Evolutionary conservation across 1,140 invertebrate species (phyloP).

Genomic region (Tyrophagus putrescentiae): DNA sequence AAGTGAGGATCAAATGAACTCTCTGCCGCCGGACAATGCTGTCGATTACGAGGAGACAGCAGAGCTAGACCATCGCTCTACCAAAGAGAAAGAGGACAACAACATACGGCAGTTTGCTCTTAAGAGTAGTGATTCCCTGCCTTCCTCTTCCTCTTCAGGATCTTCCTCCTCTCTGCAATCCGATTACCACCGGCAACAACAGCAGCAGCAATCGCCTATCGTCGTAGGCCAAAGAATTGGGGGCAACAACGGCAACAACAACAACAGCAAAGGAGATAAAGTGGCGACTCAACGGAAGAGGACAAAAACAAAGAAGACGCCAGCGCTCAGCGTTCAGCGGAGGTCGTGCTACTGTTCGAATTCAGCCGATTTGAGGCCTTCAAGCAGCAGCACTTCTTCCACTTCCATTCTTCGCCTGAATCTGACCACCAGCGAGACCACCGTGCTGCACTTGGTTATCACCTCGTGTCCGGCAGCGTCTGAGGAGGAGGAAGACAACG

Average conservation of each 20-base stretch:
- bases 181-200: not conserved
- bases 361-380: too few species aligned
- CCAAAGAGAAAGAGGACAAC: not conserved
- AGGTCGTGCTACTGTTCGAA: not conserved
- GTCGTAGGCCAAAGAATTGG: too few species aligned
- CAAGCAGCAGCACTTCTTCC: not conserved
- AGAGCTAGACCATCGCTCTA: not conserved
- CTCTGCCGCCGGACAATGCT: not conserved
- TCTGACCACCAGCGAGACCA: not conserved
- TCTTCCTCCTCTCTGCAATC: too few species aligned
- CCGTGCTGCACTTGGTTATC: slow-evolving; percentile 2
- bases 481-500: not conserved
- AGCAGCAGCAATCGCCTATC: too few species aligned
- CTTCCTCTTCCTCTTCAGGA: too few species aligned
- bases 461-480: not conserved
- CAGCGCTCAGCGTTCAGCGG: too few species aligned
- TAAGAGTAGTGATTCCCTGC: slow-evolving; percentile 6
- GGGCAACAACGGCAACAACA: too few species aligned
- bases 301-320: too few species aligned
- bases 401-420: not conserved
- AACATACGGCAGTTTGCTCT: slow-evolving; percentile 7
- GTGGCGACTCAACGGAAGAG: too few species aligned
- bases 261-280: too few species aligned
- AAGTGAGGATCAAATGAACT: not conserved
- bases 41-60: not conserved